These are phyloP conservation scores for Ageneiosus marmoratus DNA, from an alignment of 2,113 vertebrate genomes.

Conservation along the genomic window DNA sequence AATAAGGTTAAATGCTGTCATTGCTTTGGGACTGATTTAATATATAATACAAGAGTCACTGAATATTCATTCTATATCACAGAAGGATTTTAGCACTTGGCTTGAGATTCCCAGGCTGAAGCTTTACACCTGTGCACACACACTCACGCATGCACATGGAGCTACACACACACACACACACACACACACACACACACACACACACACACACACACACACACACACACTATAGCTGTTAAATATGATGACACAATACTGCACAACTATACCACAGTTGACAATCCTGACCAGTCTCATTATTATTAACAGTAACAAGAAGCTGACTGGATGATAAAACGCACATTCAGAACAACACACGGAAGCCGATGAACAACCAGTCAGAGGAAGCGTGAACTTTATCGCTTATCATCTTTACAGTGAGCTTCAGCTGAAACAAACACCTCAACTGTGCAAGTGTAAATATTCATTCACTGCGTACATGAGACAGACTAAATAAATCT, in stretches of 20 bases:
- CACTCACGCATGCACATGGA: not conserved
- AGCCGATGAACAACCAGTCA: not conserved
- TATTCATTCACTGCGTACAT: not conserved
- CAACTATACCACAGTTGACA: not conserved
- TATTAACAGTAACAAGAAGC: not conserved
- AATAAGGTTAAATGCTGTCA: not conserved
- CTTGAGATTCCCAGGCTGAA: not conserved
- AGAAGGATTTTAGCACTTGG: not conserved
- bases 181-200: not conserved
- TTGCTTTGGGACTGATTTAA: not conserved
- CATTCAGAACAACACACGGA: no score
- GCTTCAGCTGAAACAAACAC: not conserved
- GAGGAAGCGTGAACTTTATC: not conserved
- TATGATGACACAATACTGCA: not conserved
- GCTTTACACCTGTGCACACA: not conserved
- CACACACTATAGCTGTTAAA: not conserved
- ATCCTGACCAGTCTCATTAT: not conserved
- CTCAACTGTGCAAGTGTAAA: not conserved
- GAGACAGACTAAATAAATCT: no score
- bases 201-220: not conserved
- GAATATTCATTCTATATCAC: not conserved
- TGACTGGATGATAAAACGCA: not conserved
- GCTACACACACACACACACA: not conserved
- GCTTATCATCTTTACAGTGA: not conserved
- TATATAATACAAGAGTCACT: no score